phyloP scores from a whole-genome alignment of 2,113 vertebrate genomes.

The Corythornis madagascariensis region DNA sequence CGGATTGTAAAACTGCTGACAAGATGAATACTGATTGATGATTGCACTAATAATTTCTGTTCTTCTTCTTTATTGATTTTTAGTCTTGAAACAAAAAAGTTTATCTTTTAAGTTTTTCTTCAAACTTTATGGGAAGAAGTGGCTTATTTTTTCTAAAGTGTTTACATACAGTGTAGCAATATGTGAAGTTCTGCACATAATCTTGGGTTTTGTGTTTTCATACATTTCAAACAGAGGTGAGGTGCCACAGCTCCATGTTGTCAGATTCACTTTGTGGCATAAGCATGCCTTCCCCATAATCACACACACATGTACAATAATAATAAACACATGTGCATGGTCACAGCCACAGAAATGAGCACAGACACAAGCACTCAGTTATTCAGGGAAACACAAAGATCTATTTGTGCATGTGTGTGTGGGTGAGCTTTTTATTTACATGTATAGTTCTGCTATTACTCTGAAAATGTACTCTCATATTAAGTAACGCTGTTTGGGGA shows the following conservation, averaged over 20 bases:
- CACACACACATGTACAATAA: too few relatives aligned
- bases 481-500: not conserved
- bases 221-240: not conserved
- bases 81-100: not conserved
- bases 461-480: not conserved
- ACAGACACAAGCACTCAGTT: not conserved
- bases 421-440: not conserved
- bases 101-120: not conserved
- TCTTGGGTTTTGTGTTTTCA: not conserved
- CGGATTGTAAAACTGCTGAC: not conserved
- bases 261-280: too few relatives aligned
- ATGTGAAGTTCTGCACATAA: not conserved
- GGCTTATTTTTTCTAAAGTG: not conserved
- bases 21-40: not conserved
- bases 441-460: not conserved
- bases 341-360: not conserved
- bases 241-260: accelerated
- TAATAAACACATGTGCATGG: not conserved
- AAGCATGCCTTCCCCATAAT: accelerated
- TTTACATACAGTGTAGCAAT: not conserved
- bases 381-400: not conserved
- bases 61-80: constrained; percentile 20
- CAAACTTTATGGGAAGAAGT: not conserved
- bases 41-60: constrained; percentile 24
- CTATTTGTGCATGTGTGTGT: not conserved